Base-by-base conservation (phyloP, 2,888 invertebrate species). In the Aphidoletes aphidimyza region DNA sequence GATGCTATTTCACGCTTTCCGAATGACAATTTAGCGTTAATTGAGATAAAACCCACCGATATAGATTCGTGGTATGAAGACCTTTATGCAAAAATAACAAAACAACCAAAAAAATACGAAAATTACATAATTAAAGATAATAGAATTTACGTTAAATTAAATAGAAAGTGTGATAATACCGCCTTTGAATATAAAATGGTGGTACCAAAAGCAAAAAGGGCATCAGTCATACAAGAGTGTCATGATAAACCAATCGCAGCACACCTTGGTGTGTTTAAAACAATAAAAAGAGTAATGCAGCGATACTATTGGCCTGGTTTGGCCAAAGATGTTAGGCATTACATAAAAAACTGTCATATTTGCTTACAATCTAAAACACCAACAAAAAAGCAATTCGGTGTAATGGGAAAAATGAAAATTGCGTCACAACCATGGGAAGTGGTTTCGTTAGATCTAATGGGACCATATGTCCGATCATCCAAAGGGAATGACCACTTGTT, bases 221-320 rank as follows among this genome's bases (percentile, higher is more conserved):
- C 8, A 42, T 42, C 14, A 42, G 42, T 42, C 6, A 9, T 42
- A 42, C 6, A 14, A 17, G 47, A 45, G n/a, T 19, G 39, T 26
- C 84, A 84, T 39, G 84, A 84, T 26, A 30, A 36, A 30, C 83
- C 85, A 34, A 47, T n/a, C n/a, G 39, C 83, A 22, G 47, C 81
- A 3, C 84, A 84, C 42, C 22, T 54, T 26, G 84, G 83, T 59
- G 19, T 45, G 17, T 22, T n/a, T 5, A 42, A 83, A 30, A 84
- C 81, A 11, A 59, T 45, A 26, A 81, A 19, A n/a, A 14, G 78
- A 45, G 45, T 37, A n/a, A 39, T 30, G 30, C 36, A 30, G 19
- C 17, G 37, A 8, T 85, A 85, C 47, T 85, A 85, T 49, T 85
- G 85, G 85, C 85, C 85, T 26, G 49, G 34, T 36, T 49, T 85